These are phyloP conservation scores for Indicator indicator DNA, from an alignment of 2,113 vertebrate species.

Conservation along the genomic window DNA sequence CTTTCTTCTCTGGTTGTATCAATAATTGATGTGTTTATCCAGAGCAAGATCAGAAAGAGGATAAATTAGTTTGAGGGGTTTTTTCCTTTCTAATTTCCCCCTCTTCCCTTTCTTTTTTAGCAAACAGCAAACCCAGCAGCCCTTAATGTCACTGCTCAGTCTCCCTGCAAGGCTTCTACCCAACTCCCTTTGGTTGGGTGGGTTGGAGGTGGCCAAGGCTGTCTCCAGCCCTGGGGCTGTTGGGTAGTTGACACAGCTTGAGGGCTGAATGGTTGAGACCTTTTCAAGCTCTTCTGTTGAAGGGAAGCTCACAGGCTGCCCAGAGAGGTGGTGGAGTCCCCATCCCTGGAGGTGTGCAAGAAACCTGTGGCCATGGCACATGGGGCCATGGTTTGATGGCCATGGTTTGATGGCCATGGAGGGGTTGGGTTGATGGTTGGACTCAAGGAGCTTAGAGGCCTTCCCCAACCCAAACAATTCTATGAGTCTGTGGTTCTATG, in stretches of 20 bases:
- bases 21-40: slow-evolving; percentile 52
- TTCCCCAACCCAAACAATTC: no score
- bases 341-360: no score
- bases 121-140: background rate
- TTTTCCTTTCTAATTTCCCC: background rate
- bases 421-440: no score
- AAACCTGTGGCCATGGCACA: no score
- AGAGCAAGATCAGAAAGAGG: background rate
- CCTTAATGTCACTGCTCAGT: background rate
- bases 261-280: background rate
- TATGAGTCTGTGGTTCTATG: no score
- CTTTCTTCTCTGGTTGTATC: slow-evolving; percentile 1
- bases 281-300: background rate
- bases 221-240: background rate
- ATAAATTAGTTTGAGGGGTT: background rate
- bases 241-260: background rate
- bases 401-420: no score
- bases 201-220: background rate
- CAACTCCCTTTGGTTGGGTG: background rate
- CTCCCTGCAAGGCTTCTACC: background rate
- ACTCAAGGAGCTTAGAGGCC: no score
- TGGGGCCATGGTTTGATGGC: no score
- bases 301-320: background rate
- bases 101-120: background rate
- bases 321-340: no score